Evolutionary conservation across 2,888 invertebrate genomes (phyloP).

Genomic region (Anorthoa munda): DNA sequence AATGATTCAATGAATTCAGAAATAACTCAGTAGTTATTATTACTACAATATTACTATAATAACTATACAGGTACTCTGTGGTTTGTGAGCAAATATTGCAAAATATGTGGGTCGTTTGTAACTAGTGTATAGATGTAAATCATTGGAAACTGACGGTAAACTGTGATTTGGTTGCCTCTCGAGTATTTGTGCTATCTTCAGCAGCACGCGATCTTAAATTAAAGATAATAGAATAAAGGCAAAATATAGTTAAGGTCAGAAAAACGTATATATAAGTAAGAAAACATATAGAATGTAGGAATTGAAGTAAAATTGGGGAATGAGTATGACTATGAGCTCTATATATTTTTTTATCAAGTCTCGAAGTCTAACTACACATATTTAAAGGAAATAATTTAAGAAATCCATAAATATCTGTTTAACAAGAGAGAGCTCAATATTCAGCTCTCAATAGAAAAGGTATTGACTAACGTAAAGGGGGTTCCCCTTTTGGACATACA

Average conservation of each 20-base stretch:
- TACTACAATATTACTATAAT: conserved; percentile 7
- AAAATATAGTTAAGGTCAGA: not conserved
- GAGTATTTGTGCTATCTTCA: conserved; percentile 37
- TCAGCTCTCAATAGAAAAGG: not conserved
- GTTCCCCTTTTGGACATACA: not conserved
- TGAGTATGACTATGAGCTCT: too few species aligned
- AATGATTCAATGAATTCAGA: conserved; percentile 23
- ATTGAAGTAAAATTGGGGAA: too few species aligned
- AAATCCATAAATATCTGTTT: too few species aligned
- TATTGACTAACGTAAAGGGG: not conserved
- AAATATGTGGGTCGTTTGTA: conserved; percentile 58
- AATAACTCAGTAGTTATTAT: conserved; percentile 22
- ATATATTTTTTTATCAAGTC: too few species aligned
- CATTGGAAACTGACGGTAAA: conserved; percentile 37
- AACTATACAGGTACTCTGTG: conserved; percentile 25
- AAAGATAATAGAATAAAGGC: not conserved
- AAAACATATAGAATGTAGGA: too few species aligned
- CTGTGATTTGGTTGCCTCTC: conserved; percentile 45
- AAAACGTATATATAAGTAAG: too few species aligned
- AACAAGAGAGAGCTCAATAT: not conserved
- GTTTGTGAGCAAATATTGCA: conserved; percentile 53
- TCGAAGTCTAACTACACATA: too few species aligned
- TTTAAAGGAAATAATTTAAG: too few species aligned
- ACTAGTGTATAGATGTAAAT: conserved; percentile 54
- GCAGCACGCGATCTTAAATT: conserved; percentile 26